A percentile compares a stretch with the other conserved stretches of the same genome.
Conservation (phyloP, 2,888 invertebrate species). For the Rhingia rostrata region DNA sequence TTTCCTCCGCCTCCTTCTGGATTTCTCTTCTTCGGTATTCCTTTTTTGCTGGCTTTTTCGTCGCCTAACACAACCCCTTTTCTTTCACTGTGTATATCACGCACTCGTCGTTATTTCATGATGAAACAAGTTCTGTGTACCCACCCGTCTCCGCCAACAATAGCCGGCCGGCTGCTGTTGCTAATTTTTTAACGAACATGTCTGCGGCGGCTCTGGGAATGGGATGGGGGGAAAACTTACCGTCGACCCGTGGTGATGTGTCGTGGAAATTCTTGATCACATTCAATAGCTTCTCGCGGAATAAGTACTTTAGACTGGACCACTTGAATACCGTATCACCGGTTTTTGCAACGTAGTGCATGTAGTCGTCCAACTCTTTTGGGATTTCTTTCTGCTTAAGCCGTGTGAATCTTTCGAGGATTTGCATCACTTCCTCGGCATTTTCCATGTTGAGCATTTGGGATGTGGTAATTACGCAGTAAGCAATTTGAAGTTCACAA, state of each 20-base stretch:
- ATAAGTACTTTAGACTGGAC: slow-evolving; percentile 93
- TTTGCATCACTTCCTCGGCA: slow-evolving; percentile 92
- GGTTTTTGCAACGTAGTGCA: slow-evolving; percentile 94
- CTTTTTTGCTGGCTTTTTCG: slow-evolving; percentile 43
- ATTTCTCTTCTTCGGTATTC: slow-evolving; percentile 13
- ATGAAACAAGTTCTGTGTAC: slow-evolving; percentile 70
- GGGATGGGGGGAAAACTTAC: slow-evolving; percentile 77
- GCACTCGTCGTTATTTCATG: slow-evolving; percentile 50
- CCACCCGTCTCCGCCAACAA: slow-evolving; percentile 60
- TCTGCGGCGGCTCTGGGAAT: slow-evolving; percentile 60
- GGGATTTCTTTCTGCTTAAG: slow-evolving; percentile 91
- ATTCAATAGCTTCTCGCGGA: slow-evolving; percentile 92
- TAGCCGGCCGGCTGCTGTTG: slow-evolving; percentile 59
- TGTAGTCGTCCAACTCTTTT: slow-evolving; percentile 93
- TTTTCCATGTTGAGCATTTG: slow-evolving; percentile 87
- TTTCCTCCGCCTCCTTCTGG: slow-evolving; percentile 10
- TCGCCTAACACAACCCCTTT: slow-evolving; percentile 57
- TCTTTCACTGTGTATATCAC: slow-evolving; percentile 37
- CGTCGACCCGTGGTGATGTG: slow-evolving; percentile 86
- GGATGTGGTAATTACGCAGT: slow-evolving; percentile 8
- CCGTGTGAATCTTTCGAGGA: slow-evolving; percentile 92
- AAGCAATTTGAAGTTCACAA: slow-evolving; percentile 16
- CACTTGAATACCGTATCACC: slow-evolving; percentile 97
- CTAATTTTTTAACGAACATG: slow-evolving; percentile 58
- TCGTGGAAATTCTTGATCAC: slow-evolving; percentile 95